Percentiles rank a stretch among this genome's conserved stretches.
Evolutionary conservation across 2,113 vertebrate genomes (phyloP).

Genomic region (Gallinago jamesoni): DNA sequence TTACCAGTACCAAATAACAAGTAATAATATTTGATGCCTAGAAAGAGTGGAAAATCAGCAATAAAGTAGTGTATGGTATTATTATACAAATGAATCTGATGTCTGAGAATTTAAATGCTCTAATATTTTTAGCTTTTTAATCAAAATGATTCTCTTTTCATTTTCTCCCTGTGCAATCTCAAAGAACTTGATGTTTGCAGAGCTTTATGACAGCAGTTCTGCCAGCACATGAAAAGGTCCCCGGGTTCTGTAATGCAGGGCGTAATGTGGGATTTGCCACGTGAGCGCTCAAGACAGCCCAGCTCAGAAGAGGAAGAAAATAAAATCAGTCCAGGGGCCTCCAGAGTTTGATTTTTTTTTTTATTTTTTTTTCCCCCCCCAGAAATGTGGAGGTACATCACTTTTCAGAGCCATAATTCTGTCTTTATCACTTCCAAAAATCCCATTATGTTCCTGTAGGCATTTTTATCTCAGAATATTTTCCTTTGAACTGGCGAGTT

Average conservation of each 20-base stretch:
- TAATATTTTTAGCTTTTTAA: neutral
- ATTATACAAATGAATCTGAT: neutral
- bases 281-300: neutral
- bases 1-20: neutral
- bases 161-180: neutral
- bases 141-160: neutral
- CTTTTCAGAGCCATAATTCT: neutral
- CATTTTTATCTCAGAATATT: neutral
- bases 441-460: accelerated
- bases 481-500: neutral
- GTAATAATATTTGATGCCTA: neutral
- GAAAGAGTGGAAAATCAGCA: neutral
- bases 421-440: neutral
- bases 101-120: neutral
- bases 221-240: neutral
- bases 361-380: neutral
- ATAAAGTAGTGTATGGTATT: neutral
- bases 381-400: neutral
- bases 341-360: neutral
- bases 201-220: neutral
- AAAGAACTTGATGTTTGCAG: neutral
- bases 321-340: neutral
- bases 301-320: neutral
- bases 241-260: neutral
- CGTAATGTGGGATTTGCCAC: neutral